Base-by-base conservation (phyloP, 2,113 vertebrate species). In the Acinonyx jubatus region DNA sequence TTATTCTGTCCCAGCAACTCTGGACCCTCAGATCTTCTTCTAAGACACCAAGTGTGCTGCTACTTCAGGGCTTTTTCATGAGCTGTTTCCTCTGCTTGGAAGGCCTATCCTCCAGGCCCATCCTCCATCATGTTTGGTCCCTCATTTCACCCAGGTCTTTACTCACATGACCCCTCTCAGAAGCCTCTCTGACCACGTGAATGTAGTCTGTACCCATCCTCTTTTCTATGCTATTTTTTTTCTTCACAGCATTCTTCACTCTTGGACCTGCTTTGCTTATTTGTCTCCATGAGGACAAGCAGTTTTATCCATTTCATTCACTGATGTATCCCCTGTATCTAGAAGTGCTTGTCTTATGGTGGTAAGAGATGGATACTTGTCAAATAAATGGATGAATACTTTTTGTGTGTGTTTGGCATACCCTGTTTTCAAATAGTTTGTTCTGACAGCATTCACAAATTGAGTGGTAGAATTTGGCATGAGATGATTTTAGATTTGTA, bases 401-500 rank as follows among this genome's bases (percentile, higher is more conserved):
- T 41, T 71, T 18, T 41, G 41, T 74, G 38, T 16, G 14, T 82
- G 48, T 73, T 68, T 83, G 52, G 16, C 33, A 19, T n/a, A 83
- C 29, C 19, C 55, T 52, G 1, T 66, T 96, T 94, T 84, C 55
- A 33, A 83, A 65, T 27, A 86, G 68, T 83, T 92, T 63, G 71
- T 91, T 97, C 31, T 78, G 69, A 74, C 0, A 45, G 27, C 6
- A 38, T 84, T 79, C 23, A 88, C 52, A 91, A 84, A 91, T 66
- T 38, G 91, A 66, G 85, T 91, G 61, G 11, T 16, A 78, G 52
- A 63, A 92, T 83, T 93, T 96, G 23, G 50, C 27, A 19, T 45
- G 52, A 80, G 76, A 45, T 91, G 81, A 45, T 74, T 93, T 96
- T 93, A 97, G 86, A 73, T n/a, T 91, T 84, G 76, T 79, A 84